Base-by-base conservation (phyloP, 2,113 vertebrate species). In the Pelusios castaneus region DNA sequence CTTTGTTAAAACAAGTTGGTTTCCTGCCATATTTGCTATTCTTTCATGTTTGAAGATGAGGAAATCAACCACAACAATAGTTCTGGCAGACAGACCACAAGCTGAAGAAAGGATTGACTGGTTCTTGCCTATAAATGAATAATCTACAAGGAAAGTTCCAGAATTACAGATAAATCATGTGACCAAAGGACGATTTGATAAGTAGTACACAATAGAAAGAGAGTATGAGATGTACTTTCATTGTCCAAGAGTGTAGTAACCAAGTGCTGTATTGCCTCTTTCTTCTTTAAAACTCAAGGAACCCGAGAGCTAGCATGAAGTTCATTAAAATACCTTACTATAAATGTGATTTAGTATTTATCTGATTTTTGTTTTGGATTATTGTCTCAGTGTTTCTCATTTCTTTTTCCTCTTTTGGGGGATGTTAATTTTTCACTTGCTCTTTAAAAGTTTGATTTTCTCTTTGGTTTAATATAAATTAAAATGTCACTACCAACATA, bases 231-330 rank as follows among this genome's bases (percentile, higher is more conserved):
- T 60, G 54, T 78, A 38, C 9, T 38, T 19, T 27, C 29, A 63
- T 29, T 58, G 34, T 90, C 88, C 3, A 79, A 91, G n/a, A 63
- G n/a, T 55, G 3, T 22, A 89, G 1, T 77, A 1, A 1, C 25
- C 27, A 47, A 58, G 4, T 78, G 55, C 27, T 27, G 43, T 29
- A 5, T 67, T 80, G 27, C 5, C 27, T 87, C 49, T 88, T 43
- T 94, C 92, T 94, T 67, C 80, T 84, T 67, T 93, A 91, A 85
- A 52, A 55, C 94, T 92, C 85, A 75, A 60, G 55, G 81, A 88
- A 91, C 85, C n/a, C 38, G 31, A 86, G 8, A 55, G 9, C 38
- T 0, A 0, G 49, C 10, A 67, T 91, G 67, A 38, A 82, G 45
- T 13, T 88, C 8, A 54, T 91, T 89, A 94, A 78, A 70, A 17